Evolutionary conservation across 2,888 invertebrate genomes (phyloP), one percentile per base, ranked within the genome.

Genomic region (Caenorhabditis drosophilae): DNA sequence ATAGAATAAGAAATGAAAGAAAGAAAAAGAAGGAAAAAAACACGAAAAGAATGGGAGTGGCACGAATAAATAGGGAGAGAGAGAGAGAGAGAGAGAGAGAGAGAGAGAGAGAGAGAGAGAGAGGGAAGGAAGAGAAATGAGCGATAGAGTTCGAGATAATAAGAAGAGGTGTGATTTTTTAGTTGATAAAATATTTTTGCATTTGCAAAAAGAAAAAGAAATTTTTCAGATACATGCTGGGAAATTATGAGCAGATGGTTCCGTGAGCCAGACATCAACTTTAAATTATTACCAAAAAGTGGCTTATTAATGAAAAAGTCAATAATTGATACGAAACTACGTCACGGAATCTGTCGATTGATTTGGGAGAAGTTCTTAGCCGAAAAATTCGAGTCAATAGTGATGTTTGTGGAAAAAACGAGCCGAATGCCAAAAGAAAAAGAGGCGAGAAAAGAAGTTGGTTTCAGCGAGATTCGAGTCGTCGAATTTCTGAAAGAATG

Each of bases 291-390:
- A 12, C 18, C 45, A 18, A 52, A 50, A 42, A 53, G 57, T 45
- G 50, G 50, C 2, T n/a, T 23, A 2, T 46, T 63, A 4, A 48
- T 63, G 7, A 35, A 53, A 15, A 2, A 41, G 9, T 48, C 57
- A 0, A 40, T 58, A 18, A 41, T 58, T 22, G 63, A 58, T 36
- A 40, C 46, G 11, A 60, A 75, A 18, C 70, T 80, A 7, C 72
- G 73, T 26, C 79, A 81, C 38, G 80, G 80, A n/a, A 59, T 81
- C 25, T 67, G 73, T 15, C 53, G 73, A 26, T 73, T 79, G 34
- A 56, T 79, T 16, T 80, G 80, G 80, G 77, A 81, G 35, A 80
- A 79, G n/a, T 78, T 80, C 49, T 23, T 80, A 1, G 54, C 51
- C 18, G 31, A 63, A 2, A 59, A 58, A 6, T 71, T 81, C 48